Conservation (phyloP, 2,113 vertebrate genomes). For the Cyrtonyx montezumae region DNA sequence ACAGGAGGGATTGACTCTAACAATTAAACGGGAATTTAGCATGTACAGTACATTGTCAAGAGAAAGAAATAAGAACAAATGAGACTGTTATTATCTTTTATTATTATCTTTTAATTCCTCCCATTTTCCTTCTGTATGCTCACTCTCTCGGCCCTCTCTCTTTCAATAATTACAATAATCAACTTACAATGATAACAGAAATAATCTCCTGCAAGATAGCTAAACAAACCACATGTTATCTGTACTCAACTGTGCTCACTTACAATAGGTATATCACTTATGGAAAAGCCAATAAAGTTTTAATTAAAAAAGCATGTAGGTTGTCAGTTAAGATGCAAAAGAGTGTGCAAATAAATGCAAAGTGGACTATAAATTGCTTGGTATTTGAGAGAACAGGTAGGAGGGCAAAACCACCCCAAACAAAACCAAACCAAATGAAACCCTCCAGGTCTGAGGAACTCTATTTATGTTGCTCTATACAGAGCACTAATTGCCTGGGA, state of each 20-base stretch:
- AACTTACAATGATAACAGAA: conserved; percentile 75
- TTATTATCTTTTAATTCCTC: conserved; percentile 70
- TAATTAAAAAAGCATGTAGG: conserved; percentile 64
- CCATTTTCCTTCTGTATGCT: conserved; percentile 37
- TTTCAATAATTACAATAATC: conserved; percentile 77
- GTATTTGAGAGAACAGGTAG: conserved; percentile 14
- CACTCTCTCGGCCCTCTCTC: conserved; percentile 57
- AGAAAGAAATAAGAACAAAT: conserved; percentile 68
- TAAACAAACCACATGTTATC: conserved; percentile 72
- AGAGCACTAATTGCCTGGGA: conserved; percentile 23
- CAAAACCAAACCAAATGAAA: conserved; percentile 1
- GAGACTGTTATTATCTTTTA: conserved; percentile 69
- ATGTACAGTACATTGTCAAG: conserved; percentile 54
- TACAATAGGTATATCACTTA: conserved; percentile 62
- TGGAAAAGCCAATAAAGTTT: conserved; percentile 72
- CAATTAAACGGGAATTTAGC: conserved; percentile 59
- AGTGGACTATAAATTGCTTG: conserved; percentile 7
- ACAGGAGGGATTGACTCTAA: conserved; percentile 39
- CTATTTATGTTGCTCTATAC: conserved; percentile 36
- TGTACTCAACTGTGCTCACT: conserved; percentile 46
- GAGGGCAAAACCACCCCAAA: conserved; percentile 22
- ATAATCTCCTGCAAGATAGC: conserved; percentile 73
- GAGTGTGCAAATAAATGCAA: neutral
- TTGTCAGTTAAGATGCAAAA: conserved; percentile 59
- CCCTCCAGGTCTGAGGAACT: conserved; percentile 21